Percentiles rank a stretch among this genome's conserved stretches.
phyloP scores from a whole-genome alignment of 2,113 vertebrate species.

The Crocuta crocuta region DNA sequence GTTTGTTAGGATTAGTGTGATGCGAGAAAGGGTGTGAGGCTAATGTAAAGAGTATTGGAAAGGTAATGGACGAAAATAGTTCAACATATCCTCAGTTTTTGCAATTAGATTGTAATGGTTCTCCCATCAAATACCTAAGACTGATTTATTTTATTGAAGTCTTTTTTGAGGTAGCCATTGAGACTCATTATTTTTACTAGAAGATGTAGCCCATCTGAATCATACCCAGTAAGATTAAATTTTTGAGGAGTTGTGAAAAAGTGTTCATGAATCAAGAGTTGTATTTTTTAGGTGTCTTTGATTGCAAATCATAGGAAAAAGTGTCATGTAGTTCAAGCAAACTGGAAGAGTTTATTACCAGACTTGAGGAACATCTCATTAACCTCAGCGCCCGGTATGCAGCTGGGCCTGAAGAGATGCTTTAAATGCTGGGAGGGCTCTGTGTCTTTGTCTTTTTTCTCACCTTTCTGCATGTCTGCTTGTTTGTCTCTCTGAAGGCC shows the following conservation, averaged over 20 bases:
- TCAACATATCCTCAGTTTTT: background rate
- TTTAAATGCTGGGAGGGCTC: background rate
- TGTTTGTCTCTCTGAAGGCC: background rate
- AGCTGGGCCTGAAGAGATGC: background rate
- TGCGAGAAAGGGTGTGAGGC: background rate
- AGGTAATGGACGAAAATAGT: background rate
- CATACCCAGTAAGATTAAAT: background rate
- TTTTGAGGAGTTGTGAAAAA: background rate
- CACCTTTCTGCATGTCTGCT: accelerated
- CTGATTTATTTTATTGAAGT: background rate
- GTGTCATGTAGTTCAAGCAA: background rate
- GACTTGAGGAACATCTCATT: background rate
- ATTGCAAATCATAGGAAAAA: background rate
- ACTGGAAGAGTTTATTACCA: background rate
- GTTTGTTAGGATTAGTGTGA: background rate
- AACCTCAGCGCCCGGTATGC: background rate
- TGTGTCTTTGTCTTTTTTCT: background rate
- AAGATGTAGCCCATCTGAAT: background rate
- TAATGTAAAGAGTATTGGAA: background rate
- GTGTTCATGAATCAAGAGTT: background rate
- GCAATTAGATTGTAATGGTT: background rate
- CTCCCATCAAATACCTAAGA: background rate
- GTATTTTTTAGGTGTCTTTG: background rate
- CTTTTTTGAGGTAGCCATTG: background rate
- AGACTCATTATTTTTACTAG: background rate